phyloP scores from a whole-genome alignment of 2,888 invertebrate genomes.

The Chironomus riparius region DNA sequence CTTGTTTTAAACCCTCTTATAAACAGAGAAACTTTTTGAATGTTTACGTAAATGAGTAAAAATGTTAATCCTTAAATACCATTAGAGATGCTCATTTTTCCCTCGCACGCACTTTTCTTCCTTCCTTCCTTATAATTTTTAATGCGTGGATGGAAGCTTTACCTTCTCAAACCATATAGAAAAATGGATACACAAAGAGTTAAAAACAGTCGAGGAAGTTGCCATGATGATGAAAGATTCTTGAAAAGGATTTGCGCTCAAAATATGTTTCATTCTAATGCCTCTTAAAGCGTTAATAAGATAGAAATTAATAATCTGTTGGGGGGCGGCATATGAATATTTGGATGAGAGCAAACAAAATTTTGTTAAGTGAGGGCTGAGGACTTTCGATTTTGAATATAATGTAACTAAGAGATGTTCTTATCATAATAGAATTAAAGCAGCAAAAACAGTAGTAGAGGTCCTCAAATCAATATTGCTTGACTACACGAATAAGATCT shows the following conservation, averaged over 20 bases:
- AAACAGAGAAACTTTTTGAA: background rate
- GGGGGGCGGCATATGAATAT: background rate
- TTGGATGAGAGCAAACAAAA: background rate
- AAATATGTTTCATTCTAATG: background rate
- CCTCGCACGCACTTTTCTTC: background rate
- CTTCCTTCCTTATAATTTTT: too few relatives aligned
- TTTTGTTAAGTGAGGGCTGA: too few relatives aligned
- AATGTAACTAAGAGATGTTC: too few relatives aligned
- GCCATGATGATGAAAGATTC: background rate
- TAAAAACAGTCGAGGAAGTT: background rate
- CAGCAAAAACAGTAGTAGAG: too few relatives aligned
- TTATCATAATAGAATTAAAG: too few relatives aligned
- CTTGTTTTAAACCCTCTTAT: background rate
- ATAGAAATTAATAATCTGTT: conserved; percentile 25
- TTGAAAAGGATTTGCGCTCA: conserved; percentile 17
- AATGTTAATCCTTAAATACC: conserved; percentile 28
- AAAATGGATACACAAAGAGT: background rate
- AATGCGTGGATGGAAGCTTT: background rate
- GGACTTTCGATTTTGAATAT: too few relatives aligned
- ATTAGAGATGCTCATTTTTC: conserved; percentile 27
- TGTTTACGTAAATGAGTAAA: conserved; percentile 2
- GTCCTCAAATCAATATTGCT: too few relatives aligned
- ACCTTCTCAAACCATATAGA: background rate
- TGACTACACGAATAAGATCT: too few relatives aligned
- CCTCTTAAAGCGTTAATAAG: conserved; percentile 24